phyloP scores from a whole-genome alignment of 2,888 invertebrate species.

The Drosophila helvetica region DNA sequence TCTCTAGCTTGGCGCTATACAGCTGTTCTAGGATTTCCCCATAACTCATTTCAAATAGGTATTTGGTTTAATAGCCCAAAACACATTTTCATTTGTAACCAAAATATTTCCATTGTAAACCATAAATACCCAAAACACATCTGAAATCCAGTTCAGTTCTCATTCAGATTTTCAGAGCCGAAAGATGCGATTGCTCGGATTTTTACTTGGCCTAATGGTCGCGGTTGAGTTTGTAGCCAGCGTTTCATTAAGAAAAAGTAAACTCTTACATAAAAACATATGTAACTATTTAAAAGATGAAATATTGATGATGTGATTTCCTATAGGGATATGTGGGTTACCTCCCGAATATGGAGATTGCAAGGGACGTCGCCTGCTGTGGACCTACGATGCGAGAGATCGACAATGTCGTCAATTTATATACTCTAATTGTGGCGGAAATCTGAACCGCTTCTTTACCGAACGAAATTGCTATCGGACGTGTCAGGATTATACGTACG shows the following conservation, averaged over 20 bases:
- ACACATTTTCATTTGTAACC: constrained; percentile 9
- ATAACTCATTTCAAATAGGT: neutral
- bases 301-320: neutral
- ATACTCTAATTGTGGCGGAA: constrained; percentile 24
- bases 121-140: neutral
- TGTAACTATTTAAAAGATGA: neutral
- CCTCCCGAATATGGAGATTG: constrained; percentile 2
- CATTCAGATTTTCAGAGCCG: neutral
- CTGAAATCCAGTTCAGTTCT: neutral
- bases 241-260: neutral
- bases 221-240: neutral
- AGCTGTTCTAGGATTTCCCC: no score
- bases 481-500: neutral
- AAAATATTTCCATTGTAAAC: neutral
- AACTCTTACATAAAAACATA: neutral
- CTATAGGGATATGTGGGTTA: neutral
- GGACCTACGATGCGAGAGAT: neutral
- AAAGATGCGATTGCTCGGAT: neutral
- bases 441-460: constrained; percentile 7
- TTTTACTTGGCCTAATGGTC: neutral
- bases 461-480: neutral
- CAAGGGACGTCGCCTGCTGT: neutral
- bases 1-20: no score
- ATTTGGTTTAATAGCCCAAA: neutral
- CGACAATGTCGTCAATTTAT: neutral